Base-by-base conservation (phyloP, 2,113 vertebrate genomes). In the Gymnobelideus leadbeateri region DNA sequence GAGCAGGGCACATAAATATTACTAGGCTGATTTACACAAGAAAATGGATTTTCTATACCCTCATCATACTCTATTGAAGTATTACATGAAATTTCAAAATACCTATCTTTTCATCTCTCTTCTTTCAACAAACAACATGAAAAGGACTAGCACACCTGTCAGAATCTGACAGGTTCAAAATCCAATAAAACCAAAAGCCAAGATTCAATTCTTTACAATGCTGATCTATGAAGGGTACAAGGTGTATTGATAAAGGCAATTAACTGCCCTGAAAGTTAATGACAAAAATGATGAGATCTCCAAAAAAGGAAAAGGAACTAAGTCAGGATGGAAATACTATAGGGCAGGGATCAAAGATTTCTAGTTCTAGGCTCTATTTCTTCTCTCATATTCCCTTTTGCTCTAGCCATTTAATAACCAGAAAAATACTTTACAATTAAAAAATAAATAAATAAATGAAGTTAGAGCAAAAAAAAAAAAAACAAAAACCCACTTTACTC, bases 131-230 rank as follows among this genome's bases (percentile, higher is more conserved):
- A 92, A 25, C 91, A 90, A 47, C 0, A 25, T 28, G 46, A 84
- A 92, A 90, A 95, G 92, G 46, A 96, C 89, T 89, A 53, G 84
- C 28, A 94, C 93, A 91, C 89, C 84, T 96, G 90, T 96, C 94
- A 61, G 43, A 89, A 95, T 47, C 84, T 68, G 77, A 49, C 47
- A 49, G 47, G 47, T 49, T 49, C 47, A 49, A 49, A 49, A 49
- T 49, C 47, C 4, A 4, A 49, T 4, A 49, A 49, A 49, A 49
- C 47, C 47, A 92, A 55, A 68, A 96, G 96, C 94, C 98, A 97
- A 97, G 93, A 97, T 95, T 97, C 93, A 96, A 98, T 94, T 95
- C 93, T 96, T 51, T 93, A 94, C 89, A 91, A 97, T 94, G 97
- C 89, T 92, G 89, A 95, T 94, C 95, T 94, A 43, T n/a, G 28